phyloP scores from a whole-genome alignment of 2,888 invertebrate genomes.

The Eupithecia dodoneata region DNA sequence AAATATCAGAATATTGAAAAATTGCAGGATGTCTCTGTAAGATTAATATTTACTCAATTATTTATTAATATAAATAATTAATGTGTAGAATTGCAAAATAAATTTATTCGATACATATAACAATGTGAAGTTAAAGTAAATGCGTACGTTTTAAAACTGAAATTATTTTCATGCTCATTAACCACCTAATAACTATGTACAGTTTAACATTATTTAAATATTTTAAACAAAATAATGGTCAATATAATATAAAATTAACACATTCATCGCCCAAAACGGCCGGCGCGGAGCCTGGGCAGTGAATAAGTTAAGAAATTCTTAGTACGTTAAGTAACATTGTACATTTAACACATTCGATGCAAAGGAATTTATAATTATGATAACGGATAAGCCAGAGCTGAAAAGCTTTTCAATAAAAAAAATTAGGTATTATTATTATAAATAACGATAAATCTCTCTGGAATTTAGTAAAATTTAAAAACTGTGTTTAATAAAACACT shows the following conservation, averaged over 20 bases:
- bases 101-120: not conserved
- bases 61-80: not conserved
- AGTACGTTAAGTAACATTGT: conserved; percentile 45
- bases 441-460: conserved; percentile 36
- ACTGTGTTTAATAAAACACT: conserved; percentile 19
- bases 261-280: not conserved
- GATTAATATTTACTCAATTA: conserved; percentile 7
- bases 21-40: conserved; percentile 6
- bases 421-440: conserved; percentile 8
- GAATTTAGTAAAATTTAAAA: conserved; percentile 34
- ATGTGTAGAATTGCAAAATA: not conserved
- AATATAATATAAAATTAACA: not conserved
- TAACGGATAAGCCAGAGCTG: conserved; percentile 45
- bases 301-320: not conserved
- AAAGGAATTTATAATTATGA: conserved; percentile 72
- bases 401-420: conserved; percentile 23
- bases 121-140: not conserved
- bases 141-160: not conserved
- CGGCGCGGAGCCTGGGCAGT: too few relatives aligned
- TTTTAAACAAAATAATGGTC: not conserved
- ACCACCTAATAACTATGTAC: not conserved
- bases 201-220: not conserved
- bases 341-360: conserved; percentile 66
- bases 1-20: conserved; percentile 16
- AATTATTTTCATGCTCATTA: not conserved